Evolutionary conservation across 1,140 invertebrate species (phyloP).

Genomic region (Sycophaga agraensis): DNA sequence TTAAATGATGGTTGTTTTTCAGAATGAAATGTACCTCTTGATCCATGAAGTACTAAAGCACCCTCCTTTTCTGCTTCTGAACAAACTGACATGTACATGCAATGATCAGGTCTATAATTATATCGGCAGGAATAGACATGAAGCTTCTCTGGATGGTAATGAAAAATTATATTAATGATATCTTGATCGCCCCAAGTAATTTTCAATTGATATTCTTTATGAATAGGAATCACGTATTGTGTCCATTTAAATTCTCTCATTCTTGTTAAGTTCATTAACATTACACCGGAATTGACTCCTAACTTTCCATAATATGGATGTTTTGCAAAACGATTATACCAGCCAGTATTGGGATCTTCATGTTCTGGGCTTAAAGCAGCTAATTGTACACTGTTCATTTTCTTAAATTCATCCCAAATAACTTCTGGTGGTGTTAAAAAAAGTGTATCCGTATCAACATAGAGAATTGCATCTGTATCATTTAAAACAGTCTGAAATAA

Average conservation of each 20-base stretch:
- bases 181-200: constrained; percentile 98
- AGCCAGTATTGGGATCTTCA: constrained; percentile 87
- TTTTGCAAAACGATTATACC: constrained; percentile 94
- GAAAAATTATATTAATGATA: constrained; percentile 95
- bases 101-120: constrained; percentile 93
- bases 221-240: constrained; percentile 79
- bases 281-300: constrained; percentile 94
- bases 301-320: constrained; percentile 91
- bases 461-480: constrained; percentile 84
- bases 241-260: constrained; percentile 86
- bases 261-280: constrained; percentile 94
- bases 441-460: constrained; percentile 90
- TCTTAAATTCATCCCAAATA: constrained; percentile 79
- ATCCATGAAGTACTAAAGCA: constrained; percentile 85
- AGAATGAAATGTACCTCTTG: constrained; percentile 80
- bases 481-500: constrained; percentile 71
- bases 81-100: constrained; percentile 90
- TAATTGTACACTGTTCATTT: constrained; percentile 85
- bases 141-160: constrained; percentile 84
- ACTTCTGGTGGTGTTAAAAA: constrained; percentile 81
- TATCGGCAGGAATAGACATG: constrained; percentile 82
- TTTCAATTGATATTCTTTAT: constrained; percentile 80
- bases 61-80: constrained; percentile 73
- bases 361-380: constrained; percentile 86
- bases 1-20: constrained; percentile 85